These are phyloP conservation scores for Enteromius anoplus DNA, from an alignment of 2,797 vertebrate genomes.

Conservation along the genomic window DNA sequence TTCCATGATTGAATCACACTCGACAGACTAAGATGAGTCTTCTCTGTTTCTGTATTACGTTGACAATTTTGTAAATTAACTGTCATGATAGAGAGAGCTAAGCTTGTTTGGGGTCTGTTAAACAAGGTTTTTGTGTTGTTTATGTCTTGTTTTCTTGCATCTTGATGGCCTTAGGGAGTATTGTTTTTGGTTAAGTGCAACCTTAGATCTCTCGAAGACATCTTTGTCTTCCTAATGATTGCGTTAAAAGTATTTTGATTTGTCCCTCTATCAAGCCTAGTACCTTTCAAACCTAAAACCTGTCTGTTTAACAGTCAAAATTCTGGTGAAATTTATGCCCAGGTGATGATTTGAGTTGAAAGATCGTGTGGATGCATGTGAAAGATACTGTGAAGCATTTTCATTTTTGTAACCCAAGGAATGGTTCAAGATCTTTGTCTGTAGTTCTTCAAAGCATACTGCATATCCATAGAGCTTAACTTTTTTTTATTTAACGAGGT, in stretches of 20 bases:
- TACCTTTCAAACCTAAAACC: background rate
- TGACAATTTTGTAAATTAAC: constrained; percentile 28
- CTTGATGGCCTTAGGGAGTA: background rate
- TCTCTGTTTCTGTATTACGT: constrained; percentile 17
- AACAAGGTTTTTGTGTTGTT: background rate
- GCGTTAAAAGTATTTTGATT: background rate
- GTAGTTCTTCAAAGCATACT: background rate
- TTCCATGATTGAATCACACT: constrained; percentile 41
- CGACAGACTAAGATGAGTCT: constrained; percentile 24
- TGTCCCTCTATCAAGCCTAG: background rate
- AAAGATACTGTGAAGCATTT: background rate
- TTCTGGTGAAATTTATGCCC: background rate
- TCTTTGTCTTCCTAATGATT: background rate
- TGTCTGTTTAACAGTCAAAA: background rate
- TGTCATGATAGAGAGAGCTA: background rate
- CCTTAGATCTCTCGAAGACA: background rate
- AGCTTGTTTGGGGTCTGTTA: background rate
- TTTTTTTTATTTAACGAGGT: background rate
- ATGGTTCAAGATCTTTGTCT: background rate
- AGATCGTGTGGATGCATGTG: background rate
- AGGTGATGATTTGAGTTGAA: background rate
- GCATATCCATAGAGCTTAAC: background rate
- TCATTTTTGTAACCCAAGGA: background rate
- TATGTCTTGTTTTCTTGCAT: constrained; percentile 6
- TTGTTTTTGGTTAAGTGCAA: background rate